Percentiles rank a stretch among this genome's conserved stretches.
Evolutionary conservation across 2,797 vertebrate species (phyloP).

Genomic region (Aulostomus chinensis): DNA sequence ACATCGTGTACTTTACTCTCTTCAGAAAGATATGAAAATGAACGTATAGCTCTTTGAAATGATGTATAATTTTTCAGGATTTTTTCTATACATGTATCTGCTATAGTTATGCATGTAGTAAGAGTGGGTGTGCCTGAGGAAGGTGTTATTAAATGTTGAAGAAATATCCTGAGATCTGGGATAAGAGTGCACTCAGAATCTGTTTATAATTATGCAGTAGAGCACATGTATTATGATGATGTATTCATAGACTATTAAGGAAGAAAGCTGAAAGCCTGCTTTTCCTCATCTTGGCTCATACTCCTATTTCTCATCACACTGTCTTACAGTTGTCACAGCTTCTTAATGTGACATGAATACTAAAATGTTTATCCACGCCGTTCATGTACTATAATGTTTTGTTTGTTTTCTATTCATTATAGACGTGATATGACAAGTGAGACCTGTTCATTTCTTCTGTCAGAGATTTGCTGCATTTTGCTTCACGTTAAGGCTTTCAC

Average conservation of each 20-base stretch:
- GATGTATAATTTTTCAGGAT: too few relatives aligned
- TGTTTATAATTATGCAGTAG: too few relatives aligned
- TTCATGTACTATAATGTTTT: slow-evolving; percentile 57
- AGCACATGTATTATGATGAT: too few relatives aligned
- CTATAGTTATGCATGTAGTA: too few relatives aligned
- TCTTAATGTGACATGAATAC: slow-evolving; percentile 48
- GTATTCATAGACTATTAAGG: too few relatives aligned
- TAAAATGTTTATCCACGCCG: slow-evolving; percentile 56
- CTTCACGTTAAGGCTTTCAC: slow-evolving; percentile 64
- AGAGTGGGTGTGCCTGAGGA: too few relatives aligned
- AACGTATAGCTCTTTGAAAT: too few relatives aligned
- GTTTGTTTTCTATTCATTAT: slow-evolving; percentile 69
- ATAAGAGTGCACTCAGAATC: too few relatives aligned
- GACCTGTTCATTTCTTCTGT: slow-evolving; percentile 66
- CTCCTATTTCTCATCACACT: slow-evolving; percentile 31
- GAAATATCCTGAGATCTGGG: too few relatives aligned
- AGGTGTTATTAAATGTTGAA: too few relatives aligned
- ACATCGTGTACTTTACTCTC: neutral
- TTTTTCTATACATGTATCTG: too few relatives aligned
- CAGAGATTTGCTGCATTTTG: slow-evolving; percentile 63
- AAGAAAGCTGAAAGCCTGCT: neutral
- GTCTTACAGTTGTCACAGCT: slow-evolving; percentile 52
- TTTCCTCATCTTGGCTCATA: slow-evolving; percentile 38
- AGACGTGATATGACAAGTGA: slow-evolving; percentile 72
- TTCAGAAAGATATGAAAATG: too few relatives aligned